Evolutionary conservation across 1,140 invertebrate species (phyloP).

Genomic region (Platyscapa corneri): DNA sequence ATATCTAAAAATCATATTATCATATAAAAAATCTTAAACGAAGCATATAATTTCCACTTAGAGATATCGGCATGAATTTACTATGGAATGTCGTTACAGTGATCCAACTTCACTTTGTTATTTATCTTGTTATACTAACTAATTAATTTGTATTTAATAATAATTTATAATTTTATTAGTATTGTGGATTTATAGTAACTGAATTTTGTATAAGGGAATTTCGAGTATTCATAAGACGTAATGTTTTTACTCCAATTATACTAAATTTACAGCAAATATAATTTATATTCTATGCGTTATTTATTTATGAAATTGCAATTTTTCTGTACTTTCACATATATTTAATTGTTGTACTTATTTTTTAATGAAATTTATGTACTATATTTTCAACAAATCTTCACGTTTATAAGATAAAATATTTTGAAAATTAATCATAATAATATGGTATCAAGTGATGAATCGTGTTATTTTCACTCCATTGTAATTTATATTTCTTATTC

Average conservation of each 20-base stretch:
- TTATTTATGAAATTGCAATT: neutral
- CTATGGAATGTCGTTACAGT: neutral
- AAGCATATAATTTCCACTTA: too few species aligned
- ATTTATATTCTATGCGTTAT: neutral
- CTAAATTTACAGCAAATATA: neutral
- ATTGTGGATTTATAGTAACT: neutral
- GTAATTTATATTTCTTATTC: constrained; percentile 6
- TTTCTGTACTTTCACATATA: too few species aligned
- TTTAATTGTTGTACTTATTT: too few species aligned
- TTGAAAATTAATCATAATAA: neutral
- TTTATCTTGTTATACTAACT: neutral
- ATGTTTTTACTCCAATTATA: neutral
- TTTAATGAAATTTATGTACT: too few species aligned
- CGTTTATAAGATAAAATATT: neutral
- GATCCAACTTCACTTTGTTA: neutral
- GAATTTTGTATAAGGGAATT: neutral
- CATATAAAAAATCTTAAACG: too few species aligned
- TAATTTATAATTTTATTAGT: neutral
- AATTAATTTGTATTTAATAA: neutral
- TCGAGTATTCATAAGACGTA: neutral
- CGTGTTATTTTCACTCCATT: neutral
- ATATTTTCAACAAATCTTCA: too few species aligned
- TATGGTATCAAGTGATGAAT: neutral
- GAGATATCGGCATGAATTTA: neutral
- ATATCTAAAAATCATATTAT: neutral